Conservation (phyloP, 2,888 invertebrate species). For the Alcis repandata region DNA sequence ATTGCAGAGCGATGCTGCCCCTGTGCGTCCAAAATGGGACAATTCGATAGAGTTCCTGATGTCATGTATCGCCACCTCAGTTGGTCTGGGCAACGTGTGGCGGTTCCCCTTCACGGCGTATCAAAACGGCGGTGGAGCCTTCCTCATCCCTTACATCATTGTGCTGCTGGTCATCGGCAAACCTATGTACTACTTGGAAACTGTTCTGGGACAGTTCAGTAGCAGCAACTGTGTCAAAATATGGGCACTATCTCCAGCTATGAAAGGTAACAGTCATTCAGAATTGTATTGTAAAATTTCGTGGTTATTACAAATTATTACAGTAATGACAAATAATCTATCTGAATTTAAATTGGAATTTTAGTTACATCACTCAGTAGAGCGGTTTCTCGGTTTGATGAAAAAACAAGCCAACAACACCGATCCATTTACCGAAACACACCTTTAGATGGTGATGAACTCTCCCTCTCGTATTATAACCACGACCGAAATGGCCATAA, state of each 20-base stretch:
- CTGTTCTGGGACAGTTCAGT: constrained; percentile 93
- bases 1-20: constrained; percentile 50
- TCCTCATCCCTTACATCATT: constrained; percentile 90
- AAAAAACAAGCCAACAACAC: no score
- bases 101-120: constrained; percentile 87
- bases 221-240: constrained; percentile 92
- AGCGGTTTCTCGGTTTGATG: no score
- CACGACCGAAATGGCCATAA: no score
- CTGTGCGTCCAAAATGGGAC: constrained; percentile 85
- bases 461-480: no score
- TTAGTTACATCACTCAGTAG: no score
- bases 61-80: constrained; percentile 91
- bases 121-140: constrained; percentile 91
- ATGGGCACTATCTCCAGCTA: constrained; percentile 89
- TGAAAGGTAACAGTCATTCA: constrained; percentile 85
- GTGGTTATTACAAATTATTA: no score
- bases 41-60: constrained; percentile 90
- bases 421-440: no score
- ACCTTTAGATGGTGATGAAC: no score
- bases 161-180: constrained; percentile 90
- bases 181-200: constrained; percentile 94
- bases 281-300: no score
- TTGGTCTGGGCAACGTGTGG: constrained; percentile 92
- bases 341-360: no score
- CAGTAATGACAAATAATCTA: no score